Conservation (phyloP, 92 coral and sea anemone species). For the Muricea muricata region DNA sequence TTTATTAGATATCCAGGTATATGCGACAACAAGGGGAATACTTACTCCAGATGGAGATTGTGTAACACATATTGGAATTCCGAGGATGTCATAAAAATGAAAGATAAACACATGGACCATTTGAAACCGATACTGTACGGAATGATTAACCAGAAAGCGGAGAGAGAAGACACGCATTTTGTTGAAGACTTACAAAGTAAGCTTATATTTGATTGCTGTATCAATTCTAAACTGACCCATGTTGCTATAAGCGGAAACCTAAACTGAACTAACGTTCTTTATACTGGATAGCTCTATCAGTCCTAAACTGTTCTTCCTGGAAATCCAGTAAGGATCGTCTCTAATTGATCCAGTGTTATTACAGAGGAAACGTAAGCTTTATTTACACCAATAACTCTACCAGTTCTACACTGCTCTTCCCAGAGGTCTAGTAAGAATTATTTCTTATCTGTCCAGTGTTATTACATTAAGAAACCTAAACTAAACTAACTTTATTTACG, state of each 20-base stretch:
- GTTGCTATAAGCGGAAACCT: neutral
- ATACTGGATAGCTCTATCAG: too few relatives aligned
- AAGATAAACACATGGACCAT: neutral
- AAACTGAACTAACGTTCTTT: neutral
- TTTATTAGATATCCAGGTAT: conserved; percentile 4
- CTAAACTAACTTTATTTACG: too few relatives aligned
- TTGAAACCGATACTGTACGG: conserved; percentile 17
- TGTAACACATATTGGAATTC: conserved; percentile 41
- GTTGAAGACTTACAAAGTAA: conserved; percentile 40
- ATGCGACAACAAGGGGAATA: neutral
- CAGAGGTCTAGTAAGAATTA: too few relatives aligned
- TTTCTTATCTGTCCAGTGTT: too few relatives aligned
- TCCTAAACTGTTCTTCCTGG: too few relatives aligned
- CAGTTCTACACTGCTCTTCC: too few relatives aligned
- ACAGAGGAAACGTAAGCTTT: too few relatives aligned
- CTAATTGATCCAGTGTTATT: too few relatives aligned
- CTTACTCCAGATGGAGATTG: conserved; percentile 3
- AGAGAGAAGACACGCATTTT: conserved; percentile 26
- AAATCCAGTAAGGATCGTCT: too few relatives aligned
- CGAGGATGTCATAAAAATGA: conserved; percentile 24
- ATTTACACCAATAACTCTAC: too few relatives aligned
- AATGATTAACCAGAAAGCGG: conserved; percentile 34
- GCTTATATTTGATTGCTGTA: too few relatives aligned
- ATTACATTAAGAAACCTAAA: neutral
- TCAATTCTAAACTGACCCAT: neutral